Base-by-base conservation (phyloP, 2,113 vertebrate species). In the Cebus imitator region DNA sequence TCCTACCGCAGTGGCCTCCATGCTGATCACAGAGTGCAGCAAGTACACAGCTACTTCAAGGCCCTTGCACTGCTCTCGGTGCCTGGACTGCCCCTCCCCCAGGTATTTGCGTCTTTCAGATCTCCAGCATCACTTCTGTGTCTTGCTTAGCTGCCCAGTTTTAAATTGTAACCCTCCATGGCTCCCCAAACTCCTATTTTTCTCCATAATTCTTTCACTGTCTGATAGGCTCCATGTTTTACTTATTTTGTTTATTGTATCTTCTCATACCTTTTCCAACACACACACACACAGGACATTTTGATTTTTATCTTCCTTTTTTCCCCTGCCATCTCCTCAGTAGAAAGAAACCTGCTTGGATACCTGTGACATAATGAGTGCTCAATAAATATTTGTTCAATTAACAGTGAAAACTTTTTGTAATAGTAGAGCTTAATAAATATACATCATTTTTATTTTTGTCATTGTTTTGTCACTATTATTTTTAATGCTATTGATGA, bases 361-460 rank as follows among this genome's bases (percentile, higher is more conserved):
- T 43, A 50, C 45, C 14, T 76, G 43, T 12, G 72, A 75, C 2
- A 75, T 50, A 68, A 30, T 66, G 14, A 16, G 4, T 66, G 2
- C 11, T 82, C 48, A 87, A 78, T 87, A 94, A 94, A 90, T 86
- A 79, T 32, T 88, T 88, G 14, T 57, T 82, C 48, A 84, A 96
- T 90, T 32, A 83, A 50, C 35, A 87, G 40, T 55, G 5, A 91
- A 93, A 91, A 82, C 7, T 48, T 27, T 80, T 84, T n/a, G 1
- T 6, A 72, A 70, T 57, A 73, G 76, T 76, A 84, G 13, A 79
- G 3, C 14, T 96, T 95, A 90, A 88, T 58, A 89, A 84, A 81
- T 45, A 45, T 18, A 72, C 40, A 18, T 9, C 72, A 55, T 35
- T 90, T 92, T 87, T 72, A 81, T 64, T 43, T 57, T 43, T 52